These are phyloP conservation scores for Pandemis corylana DNA, from an alignment of 2,888 invertebrate species.

Conservation along the genomic window DNA sequence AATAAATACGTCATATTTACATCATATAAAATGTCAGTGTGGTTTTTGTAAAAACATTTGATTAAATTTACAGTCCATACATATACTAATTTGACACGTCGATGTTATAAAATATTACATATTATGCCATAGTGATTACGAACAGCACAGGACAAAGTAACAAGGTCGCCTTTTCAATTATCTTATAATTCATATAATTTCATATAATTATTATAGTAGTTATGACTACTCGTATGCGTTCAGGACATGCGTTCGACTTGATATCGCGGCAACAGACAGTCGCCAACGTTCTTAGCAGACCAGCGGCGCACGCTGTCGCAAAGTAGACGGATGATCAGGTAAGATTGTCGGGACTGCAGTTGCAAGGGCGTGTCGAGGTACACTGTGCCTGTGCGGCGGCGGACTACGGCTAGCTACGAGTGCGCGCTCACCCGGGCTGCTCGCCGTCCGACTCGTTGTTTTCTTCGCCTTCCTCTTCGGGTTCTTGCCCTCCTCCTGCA, in stretches of 20 bases:
- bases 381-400: neutral
- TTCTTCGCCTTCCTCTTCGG: constrained; percentile 87
- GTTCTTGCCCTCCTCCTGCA: constrained; percentile 69
- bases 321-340: neutral
- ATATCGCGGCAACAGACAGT: neutral
- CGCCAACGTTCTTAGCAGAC: neutral
- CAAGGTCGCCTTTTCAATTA: neutral
- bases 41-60: constrained; percentile 1
- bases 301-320: neutral
- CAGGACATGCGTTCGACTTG: neutral
- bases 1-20: constrained; percentile 39
- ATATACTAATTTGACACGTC: constrained; percentile 4
- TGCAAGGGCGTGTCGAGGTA: neutral
- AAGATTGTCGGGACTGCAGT: neutral
- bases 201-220: too few species aligned
- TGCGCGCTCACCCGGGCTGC: constrained; percentile 60
- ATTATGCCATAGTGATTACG: neutral
- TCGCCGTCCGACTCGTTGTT: constrained; percentile 84
- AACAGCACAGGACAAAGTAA: neutral
- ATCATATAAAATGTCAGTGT: constrained; percentile 31
- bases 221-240: neutral
- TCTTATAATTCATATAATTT: too few species aligned
- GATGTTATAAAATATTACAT: neutral
- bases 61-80: neutral
- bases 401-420: neutral